Evolutionary conservation across 1,140 invertebrate genomes (phyloP), one percentile per base, ranked within the genome.

Genomic region (Drosophila simulans): DNA sequence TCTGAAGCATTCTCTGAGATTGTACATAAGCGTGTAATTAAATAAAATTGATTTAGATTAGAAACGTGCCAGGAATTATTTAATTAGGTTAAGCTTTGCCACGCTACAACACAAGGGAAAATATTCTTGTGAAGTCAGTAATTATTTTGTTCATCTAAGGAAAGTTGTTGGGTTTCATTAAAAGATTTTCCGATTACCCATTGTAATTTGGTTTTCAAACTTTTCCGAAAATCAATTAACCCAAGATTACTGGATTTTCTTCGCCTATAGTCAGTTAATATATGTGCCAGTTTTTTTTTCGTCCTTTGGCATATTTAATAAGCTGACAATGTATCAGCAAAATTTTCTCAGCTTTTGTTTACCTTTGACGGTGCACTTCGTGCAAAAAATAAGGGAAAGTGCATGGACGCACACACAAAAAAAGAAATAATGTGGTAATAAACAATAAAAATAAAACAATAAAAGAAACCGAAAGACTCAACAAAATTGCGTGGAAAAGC

Each of bases 401-500:
- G 52, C 65, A 40, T 54, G 51, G 46, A 13, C 49, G 46, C 55
- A 82, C 53, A 62, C 68, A 69, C 37, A 46, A 72, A 72, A 80
- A 71, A 80, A 65, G 59, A 66, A 64, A 79, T 63, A 76, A 84
- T 78, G 77, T 37, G 54, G 45, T 43, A 59, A 75, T 66, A 79
- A 84, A 63, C 71, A 75, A 76, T 58, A 62, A 70, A 83, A 64
- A 51, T 39, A 80, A 62, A 68, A 73, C 42, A 68, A 64, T 58
- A 73, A 42, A 52, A 46, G 25, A 22, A 40, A 45, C 40, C 34
- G 51, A 64, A 46, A 57, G 43, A 56, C 22, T 48, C 54, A 55
- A 74, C 70, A 63, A 74, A 74, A 74, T 63, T 46, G 58, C 58
- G 43, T 74, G 70, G 59, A 64, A 68, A 68, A 74, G 45, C 70